Percentiles rank a stretch among this genome's conserved stretches.
Conservation (phyloP, 2,797 vertebrate species). For the Cryptoprocta ferox region DNA sequence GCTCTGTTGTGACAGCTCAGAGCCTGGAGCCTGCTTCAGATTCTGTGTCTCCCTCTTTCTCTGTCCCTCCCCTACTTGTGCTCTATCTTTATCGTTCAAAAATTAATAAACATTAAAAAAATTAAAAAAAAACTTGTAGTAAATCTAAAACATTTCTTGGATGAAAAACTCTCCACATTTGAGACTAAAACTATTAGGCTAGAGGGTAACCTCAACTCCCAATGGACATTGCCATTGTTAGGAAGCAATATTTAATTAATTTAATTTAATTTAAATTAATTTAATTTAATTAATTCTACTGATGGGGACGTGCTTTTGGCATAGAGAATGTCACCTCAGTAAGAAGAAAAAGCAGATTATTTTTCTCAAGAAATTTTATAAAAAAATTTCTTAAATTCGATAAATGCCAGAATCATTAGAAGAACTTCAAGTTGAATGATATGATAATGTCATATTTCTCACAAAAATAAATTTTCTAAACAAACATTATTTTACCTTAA, state of each 20-base stretch:
- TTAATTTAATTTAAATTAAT: neutral
- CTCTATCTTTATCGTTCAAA: too few relatives aligned
- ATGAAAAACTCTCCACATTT: neutral
- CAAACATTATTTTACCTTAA: neutral
- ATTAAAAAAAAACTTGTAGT: neutral
- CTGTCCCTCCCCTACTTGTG: too few relatives aligned
- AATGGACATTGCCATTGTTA: neutral
- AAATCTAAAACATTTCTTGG: neutral
- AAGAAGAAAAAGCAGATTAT: neutral
- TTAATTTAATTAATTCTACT: neutral
- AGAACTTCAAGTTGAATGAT: neutral
- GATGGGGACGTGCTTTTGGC: neutral
- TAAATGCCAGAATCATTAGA: neutral
- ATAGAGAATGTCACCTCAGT: fast-evolving
- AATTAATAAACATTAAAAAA: too few relatives aligned
- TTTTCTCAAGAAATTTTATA: neutral
- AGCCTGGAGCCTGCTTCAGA: too few relatives aligned
- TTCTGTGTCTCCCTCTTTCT: too few relatives aligned
- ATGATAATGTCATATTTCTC: neutral
- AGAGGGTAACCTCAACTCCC: neutral
- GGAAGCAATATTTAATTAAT: neutral
- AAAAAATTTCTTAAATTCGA: neutral
- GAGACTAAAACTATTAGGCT: neutral
- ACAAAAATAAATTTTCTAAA: conserved; percentile 12
- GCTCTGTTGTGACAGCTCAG: too few relatives aligned